Conservation (phyloP, 2,113 vertebrate species). For the Colius striatus region DNA sequence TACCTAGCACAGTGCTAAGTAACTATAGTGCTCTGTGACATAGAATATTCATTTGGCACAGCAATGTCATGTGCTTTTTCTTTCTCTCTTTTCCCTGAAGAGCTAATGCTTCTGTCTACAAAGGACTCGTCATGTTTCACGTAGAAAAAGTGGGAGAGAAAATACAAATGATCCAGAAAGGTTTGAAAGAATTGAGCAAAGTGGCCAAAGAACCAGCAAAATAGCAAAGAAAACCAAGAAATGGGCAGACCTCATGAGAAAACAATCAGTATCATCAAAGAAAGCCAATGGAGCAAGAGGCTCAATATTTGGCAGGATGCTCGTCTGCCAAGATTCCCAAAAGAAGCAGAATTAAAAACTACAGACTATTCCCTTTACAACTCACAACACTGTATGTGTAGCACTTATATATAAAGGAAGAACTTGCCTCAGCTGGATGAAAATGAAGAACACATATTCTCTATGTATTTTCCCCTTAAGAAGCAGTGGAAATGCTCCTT, state of each 20-base stretch:
- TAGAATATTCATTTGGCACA: not conserved
- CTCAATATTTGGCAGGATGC: not conserved
- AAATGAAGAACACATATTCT: not conserved
- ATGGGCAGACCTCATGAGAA: not conserved
- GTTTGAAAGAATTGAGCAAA: not conserved
- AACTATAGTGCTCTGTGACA: not conserved
- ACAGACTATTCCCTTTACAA: not conserved
- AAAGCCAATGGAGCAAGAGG: not conserved
- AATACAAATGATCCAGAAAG: not conserved
- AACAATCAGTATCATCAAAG: not conserved
- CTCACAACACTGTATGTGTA: not conserved
- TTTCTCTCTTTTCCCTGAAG: not conserved
- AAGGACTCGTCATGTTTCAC: fast-evolving
- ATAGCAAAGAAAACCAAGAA: not conserved
- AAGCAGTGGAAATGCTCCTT: not conserved
- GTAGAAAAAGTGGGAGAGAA: not conserved
- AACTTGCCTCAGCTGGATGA: not conserved
- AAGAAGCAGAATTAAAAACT: not conserved
- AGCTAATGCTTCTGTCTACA: not conserved
- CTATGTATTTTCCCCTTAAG: not conserved
- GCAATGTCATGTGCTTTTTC: not conserved
- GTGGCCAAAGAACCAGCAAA: not conserved
- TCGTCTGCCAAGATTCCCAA: not conserved
- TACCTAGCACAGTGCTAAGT: not conserved
- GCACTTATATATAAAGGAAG: not conserved